Base-by-base conservation (phyloP, 2,113 vertebrate genomes). In the Thalassoma bifasciatum region DNA sequence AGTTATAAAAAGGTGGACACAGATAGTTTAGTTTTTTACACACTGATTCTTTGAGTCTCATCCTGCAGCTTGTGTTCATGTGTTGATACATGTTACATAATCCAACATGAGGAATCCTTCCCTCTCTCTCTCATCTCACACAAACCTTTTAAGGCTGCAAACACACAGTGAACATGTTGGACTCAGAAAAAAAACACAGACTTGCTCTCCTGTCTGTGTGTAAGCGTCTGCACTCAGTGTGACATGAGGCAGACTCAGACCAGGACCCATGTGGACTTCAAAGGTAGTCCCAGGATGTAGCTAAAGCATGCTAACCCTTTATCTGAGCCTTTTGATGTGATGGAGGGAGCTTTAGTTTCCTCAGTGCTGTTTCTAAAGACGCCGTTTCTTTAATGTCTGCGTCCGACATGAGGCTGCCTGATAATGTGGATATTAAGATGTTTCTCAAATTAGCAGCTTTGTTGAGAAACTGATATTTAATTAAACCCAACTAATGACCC, bases 281-380 rank as follows among this genome's bases (percentile, higher is more conserved):
- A 93, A 93, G 84, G 58, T 73, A 49, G 46, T 30, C 51, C 79
- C n/a, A 60, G 82, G 83, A 80, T 78, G 77, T 37, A 83, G 81
- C 79, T 78, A 68, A 83, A 85, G 75, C 75, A 64, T 75, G 77
- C 78, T 78, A 70, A 77, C 24, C 67, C 79, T 79, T 83, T 68
- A 86, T 88, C 85, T 64, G 10, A 57, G 47, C 62, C 75, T 77
- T 91, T 89, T 92, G 85, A 93, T 89, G 92, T 91, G 69, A 26
- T 51, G 66, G 66, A 80, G 40, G 17, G 59, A 82, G 72, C 64
- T 64, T 81, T 86, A 60, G 50, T 77, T 76, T 57, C 81, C 73
- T 70, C 23, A 59, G 46, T 38, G 64, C 52, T 19, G 22, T 22
- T 38, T 46, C 12, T 17, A 69, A 51, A 83, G 69, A 59, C 47